Percentiles rank a stretch among this genome's conserved stretches.
Evolutionary conservation across 2,888 invertebrate species (phyloP).

Genomic region (Trileptium ribeirensis): DNA sequence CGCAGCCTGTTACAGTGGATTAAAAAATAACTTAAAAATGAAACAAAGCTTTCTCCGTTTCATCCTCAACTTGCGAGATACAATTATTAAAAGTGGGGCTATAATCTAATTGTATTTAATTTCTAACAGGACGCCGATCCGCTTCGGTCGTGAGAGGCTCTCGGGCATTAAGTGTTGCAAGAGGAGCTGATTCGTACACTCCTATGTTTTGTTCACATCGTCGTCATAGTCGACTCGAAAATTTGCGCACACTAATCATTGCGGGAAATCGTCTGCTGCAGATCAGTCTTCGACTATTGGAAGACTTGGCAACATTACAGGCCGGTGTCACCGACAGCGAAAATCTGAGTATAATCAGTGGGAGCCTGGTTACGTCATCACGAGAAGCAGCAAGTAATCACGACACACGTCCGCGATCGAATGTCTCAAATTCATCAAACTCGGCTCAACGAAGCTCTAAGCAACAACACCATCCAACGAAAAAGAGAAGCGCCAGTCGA

Average conservation of each 20-base stretch:
- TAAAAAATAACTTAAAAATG: too few relatives aligned
- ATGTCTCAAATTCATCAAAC: too few relatives aligned
- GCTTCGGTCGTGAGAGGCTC: constrained; percentile 48
- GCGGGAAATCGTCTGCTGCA: constrained; percentile 75
- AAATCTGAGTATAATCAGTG: background rate
- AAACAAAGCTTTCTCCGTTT: too few relatives aligned
- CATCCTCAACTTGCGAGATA: too few relatives aligned
- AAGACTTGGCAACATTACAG: background rate
- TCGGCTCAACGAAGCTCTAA: too few relatives aligned
- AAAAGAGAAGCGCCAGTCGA: too few relatives aligned
- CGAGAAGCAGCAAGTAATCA: background rate
- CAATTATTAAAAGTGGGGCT: too few relatives aligned
- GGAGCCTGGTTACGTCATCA: background rate
- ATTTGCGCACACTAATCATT: constrained; percentile 71
- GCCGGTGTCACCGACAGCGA: background rate
- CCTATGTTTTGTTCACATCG: constrained; percentile 48
- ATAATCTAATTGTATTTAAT: too few relatives aligned
- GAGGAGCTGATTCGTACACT: constrained; percentile 21
- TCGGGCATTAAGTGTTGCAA: constrained; percentile 44
- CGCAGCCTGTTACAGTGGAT: too few relatives aligned
- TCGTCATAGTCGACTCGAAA: constrained; percentile 69
- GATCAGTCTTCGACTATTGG: constrained; percentile 54
- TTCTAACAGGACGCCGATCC: constrained; percentile 42
- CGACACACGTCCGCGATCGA: background rate
- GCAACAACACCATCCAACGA: too few relatives aligned